These are phyloP conservation scores for Xanthostigma xanthostigma DNA, from an alignment of 2,888 invertebrate genomes.

Conservation along the genomic window DNA sequence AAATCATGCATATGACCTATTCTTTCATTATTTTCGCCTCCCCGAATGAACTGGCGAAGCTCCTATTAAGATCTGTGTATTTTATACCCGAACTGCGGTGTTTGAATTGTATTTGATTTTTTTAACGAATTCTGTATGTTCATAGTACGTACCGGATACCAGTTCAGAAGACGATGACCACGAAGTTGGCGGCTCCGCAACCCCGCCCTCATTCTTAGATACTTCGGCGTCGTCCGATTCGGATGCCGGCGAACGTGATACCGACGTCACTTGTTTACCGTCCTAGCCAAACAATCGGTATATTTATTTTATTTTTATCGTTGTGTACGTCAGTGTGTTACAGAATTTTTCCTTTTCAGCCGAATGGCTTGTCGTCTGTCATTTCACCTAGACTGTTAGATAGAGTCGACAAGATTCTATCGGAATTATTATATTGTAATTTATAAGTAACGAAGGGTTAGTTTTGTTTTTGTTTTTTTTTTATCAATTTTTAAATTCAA, in stretches of 20 bases:
- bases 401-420: no score
- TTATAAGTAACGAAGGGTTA: neutral
- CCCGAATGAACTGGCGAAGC: no score
- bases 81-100: no score
- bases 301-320: no score
- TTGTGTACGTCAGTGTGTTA: neutral
- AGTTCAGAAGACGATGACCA: neutral
- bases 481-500: neutral
- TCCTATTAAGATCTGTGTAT: no score
- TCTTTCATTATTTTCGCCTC: no score
- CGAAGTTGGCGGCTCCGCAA: neutral
- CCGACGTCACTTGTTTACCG: constrained; percentile 3
- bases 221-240: neutral
- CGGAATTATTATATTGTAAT: neutral
- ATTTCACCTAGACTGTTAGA: no score
- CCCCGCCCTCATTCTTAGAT: neutral
- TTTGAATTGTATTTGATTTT: no score
- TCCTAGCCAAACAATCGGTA: neutral
- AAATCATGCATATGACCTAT: no score
- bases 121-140: no score
- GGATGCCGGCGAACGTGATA: neutral
- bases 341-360: neutral
- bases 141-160: no score
- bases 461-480: neutral
- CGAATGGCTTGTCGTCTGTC: no score